Conservation (phyloP, 2,113 vertebrate species). For the Pseudorhombus dupliciocellatus region DNA sequence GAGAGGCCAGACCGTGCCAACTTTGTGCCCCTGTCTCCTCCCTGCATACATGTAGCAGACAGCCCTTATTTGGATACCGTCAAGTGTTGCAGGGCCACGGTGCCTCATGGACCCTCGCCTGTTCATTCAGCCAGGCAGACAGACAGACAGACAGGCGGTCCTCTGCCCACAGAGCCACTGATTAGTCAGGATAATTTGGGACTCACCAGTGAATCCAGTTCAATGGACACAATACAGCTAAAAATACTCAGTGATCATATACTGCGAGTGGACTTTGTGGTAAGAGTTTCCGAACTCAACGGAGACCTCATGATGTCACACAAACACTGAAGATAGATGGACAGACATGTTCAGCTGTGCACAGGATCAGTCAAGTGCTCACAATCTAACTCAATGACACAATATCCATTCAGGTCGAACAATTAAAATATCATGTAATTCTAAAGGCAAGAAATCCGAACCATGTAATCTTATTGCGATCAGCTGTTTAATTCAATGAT, state of each 20-base stretch:
- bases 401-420: not conserved
- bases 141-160: slow-evolving; percentile 44
- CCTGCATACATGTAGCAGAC: slow-evolving; percentile 62
- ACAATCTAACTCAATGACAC: not conserved
- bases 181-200: slow-evolving; percentile 58
- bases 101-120: slow-evolving; percentile 50
- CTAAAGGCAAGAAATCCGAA: not conserved
- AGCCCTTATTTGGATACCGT: slow-evolving; percentile 78
- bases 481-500: not conserved
- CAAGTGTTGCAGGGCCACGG: slow-evolving; percentile 42
- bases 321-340: not conserved
- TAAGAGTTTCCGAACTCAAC: slow-evolving; percentile 17
- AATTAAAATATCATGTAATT: not conserved
- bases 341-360: not conserved
- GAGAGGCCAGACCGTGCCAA: slow-evolving; percentile 68
- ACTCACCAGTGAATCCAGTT: slow-evolving; percentile 33
- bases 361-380: not conserved
- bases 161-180: slow-evolving; percentile 54
- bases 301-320: not conserved
- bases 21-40: slow-evolving; percentile 65
- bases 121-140: slow-evolving; percentile 65
- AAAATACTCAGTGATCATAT: slow-evolving; percentile 56
- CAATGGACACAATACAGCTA: slow-evolving; percentile 55
- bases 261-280: slow-evolving; percentile 12
- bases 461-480: not conserved